Base-by-base conservation (phyloP, 2,888 invertebrate species). In the Callyntrura sp. region DNA sequence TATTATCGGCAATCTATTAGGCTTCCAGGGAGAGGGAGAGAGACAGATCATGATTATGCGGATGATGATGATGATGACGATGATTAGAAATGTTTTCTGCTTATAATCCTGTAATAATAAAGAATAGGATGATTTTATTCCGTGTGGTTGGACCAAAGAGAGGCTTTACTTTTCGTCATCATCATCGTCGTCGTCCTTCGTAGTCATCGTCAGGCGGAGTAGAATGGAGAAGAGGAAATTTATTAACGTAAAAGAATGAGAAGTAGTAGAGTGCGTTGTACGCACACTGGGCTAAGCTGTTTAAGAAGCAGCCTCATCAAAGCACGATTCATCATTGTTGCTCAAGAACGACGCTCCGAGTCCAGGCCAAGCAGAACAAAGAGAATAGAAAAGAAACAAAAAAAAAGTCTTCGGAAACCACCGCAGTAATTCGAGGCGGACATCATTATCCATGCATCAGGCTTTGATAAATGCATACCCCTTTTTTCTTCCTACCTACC, bases 1-100 rank as follows among this genome's bases (percentile, higher is more conserved):
- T 76, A 51, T 76, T 51, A 76, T 76, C 76, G 51, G 25, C 76
- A 76, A 76, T 76, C 76, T 76, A 76, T 76, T 76, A 76, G 76
- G 51, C 51, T 76, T 76, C 23, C 51, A 55, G 35, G n/a, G n/a
- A 35, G 35, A 35, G 35, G 35, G 35, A 35, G 2, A 35, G 6
- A 35, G 35, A 35, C 35, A 35, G 76, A 76, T 76, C 76, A 76
- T 76, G 76, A 76, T 76, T 25, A 9, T 76, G 20, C 23, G 12
- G 45, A 25, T 28, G 35, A 68, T 68, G 9, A 65, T 65, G 0
- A 65, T 28, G 12, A 68, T 35, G 11, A 68, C 17, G 68, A 68
- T 51, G 14, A 51, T 51, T 51, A 25, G 11, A 62, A 62, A 62
- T 62, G 62, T n/a, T n/a, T n/a, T n/a, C n/a, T n/a, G 28, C 11